Evolutionary conservation across 1,140 invertebrate genomes (phyloP).

Genomic region (Adoxophyes honmai): DNA sequence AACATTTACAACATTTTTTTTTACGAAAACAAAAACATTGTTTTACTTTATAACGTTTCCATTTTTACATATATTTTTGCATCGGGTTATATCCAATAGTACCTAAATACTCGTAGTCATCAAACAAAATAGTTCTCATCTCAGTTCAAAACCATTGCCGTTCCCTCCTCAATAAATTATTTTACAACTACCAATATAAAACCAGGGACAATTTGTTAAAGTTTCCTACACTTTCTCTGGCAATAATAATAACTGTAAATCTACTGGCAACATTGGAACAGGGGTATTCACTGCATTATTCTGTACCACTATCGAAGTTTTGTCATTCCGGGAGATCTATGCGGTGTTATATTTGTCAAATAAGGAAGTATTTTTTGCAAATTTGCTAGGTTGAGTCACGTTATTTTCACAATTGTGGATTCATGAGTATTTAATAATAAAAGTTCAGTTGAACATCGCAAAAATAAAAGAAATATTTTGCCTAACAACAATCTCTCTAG

Average conservation of each 20-base stretch:
- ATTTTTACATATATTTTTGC: too few species aligned
- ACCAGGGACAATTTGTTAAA: conserved; percentile 37
- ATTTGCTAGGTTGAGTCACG: neutral
- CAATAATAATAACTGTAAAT: conserved; percentile 71
- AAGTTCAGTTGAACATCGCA: too few species aligned
- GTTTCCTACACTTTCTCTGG: conserved; percentile 50
- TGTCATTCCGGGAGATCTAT: neutral
- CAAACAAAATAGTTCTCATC: too few species aligned
- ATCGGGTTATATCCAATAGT: too few species aligned
- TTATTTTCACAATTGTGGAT: neutral
- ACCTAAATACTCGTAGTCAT: too few species aligned
- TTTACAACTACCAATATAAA: conserved; percentile 40
- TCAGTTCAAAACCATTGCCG: conserved; percentile 2
- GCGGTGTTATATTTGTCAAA: conserved; percentile 12
- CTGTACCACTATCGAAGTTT: conserved; percentile 3
- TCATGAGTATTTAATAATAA: too few species aligned
- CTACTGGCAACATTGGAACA: conserved; percentile 3
- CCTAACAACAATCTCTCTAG: too few species aligned
- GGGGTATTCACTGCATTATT: conserved; percentile 6
- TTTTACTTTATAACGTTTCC: too few species aligned
- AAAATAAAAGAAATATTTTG: too few species aligned
- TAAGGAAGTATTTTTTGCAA: neutral
- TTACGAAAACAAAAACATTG: too few species aligned
- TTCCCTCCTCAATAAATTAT: conserved; percentile 46
- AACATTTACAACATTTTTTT: too few species aligned